A percentile compares a stretch with the other conserved stretches of the same genome.
Evolutionary conservation across 2,113 vertebrate genomes (phyloP).

Genomic region (Heterotilapia buettikoferi): DNA sequence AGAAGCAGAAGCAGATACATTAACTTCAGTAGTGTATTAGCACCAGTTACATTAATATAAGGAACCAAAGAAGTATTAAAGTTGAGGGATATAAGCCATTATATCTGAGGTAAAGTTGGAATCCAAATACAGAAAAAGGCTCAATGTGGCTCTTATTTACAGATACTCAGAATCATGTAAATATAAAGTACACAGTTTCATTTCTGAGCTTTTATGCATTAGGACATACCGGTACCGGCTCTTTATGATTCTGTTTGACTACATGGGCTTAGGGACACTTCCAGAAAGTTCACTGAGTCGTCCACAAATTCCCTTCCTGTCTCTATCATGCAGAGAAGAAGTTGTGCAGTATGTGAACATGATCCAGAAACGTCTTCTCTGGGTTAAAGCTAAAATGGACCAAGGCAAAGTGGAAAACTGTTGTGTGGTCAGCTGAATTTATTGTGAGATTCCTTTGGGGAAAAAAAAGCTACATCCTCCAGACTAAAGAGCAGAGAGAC

Average conservation of each 20-base stretch:
- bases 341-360: rapidly evolving
- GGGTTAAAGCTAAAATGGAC: neutral
- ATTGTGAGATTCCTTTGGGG: neutral
- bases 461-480: neutral
- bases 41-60: neutral
- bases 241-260: neutral
- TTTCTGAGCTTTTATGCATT: neutral
- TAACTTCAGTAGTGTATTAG: neutral
- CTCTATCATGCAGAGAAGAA: neutral
- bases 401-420: rapidly evolving
- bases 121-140: neutral
- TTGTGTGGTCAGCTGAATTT: neutral
- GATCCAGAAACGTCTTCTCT: neutral
- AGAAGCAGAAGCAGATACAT: neutral
- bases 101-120: neutral
- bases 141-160: neutral
- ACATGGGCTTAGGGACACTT: neutral
- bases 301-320: neutral
- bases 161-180: neutral
- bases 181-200: neutral
- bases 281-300: neutral
- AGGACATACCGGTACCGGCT: neutral
- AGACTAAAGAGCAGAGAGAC: neutral
- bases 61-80: neutral
- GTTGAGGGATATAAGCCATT: neutral